These are phyloP conservation scores for Cephus rjabovi DNA, from an alignment of 2,888 invertebrate species.

Conservation along the genomic window DNA sequence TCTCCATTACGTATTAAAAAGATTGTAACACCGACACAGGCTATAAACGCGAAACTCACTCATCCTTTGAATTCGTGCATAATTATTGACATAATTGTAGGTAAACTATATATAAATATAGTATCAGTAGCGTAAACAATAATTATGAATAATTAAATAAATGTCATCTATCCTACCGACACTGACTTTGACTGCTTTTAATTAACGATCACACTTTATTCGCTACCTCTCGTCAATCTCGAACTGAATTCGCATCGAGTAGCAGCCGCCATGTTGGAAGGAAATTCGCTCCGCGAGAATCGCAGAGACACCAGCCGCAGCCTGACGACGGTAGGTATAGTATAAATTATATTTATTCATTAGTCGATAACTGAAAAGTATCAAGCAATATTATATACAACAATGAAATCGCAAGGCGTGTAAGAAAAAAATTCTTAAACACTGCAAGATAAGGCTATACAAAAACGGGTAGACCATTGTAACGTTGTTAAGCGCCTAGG, in stretches of 20 bases:
- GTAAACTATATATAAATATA: constrained; percentile 64
- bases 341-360: not conserved
- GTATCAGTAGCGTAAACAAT: constrained; percentile 58
- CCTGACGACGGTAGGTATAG: not conserved
- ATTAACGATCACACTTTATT: not conserved
- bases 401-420: not conserved
- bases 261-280: not conserved
- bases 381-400: not conserved
- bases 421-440: not conserved
- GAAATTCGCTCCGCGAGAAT: not conserved
- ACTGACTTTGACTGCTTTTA: constrained; percentile 7
- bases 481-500: constrained; percentile 26
- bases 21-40: constrained; percentile 2
- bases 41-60: constrained; percentile 35
- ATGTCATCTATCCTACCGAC: constrained; percentile 44
- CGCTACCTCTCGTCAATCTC: not conserved
- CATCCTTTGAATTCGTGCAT: constrained; percentile 64
- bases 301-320: not conserved
- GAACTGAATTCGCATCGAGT: constrained; percentile 6
- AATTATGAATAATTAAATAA: constrained; percentile 37
- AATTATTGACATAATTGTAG: constrained; percentile 66
- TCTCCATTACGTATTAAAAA: not conserved
- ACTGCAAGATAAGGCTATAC: not conserved
- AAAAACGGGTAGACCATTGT: constrained; percentile 2
- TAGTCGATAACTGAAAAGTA: not conserved